Conservation (phyloP, 2,113 vertebrate species). For the Hydrolagus affinis region DNA sequence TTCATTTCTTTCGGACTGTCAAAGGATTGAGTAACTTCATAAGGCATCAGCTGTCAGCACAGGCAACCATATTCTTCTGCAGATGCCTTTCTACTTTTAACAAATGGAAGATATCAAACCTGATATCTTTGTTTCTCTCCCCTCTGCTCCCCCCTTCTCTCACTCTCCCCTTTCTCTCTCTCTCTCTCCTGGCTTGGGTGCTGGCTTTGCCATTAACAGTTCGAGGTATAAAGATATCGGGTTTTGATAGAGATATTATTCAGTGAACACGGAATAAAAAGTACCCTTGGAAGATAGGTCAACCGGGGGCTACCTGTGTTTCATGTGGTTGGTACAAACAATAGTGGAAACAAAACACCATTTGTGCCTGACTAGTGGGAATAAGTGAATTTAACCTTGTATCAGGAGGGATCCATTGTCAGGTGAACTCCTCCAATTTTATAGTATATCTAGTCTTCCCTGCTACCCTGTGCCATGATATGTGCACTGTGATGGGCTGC, state of each 20-base stretch:
- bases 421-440: not conserved
- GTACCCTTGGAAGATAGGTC: not conserved
- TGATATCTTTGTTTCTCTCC: not conserved
- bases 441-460: not conserved
- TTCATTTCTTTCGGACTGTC: not conserved
- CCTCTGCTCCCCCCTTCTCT: not conserved
- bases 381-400: not conserved
- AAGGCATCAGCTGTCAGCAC: not conserved
- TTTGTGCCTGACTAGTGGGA: not conserved
- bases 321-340: not conserved
- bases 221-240: not conserved
- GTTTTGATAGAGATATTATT: not conserved
- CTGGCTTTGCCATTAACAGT: not conserved
- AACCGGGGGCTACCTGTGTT: not conserved
- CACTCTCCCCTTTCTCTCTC: no score
- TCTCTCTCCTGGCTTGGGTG: no score
- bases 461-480: not conserved
- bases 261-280: not conserved
- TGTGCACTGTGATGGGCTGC: not conserved
- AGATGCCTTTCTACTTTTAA: not conserved
- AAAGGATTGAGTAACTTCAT: not conserved
- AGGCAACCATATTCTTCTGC: not conserved
- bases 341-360: not conserved
- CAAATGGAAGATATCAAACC: not conserved
- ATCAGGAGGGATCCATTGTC: no score